A percentile compares a stretch with the other conserved stretches of the same genome.
phyloP scores from a whole-genome alignment of 1,140 invertebrate genomes.

The Trachymyrmex cornetzi region DNA sequence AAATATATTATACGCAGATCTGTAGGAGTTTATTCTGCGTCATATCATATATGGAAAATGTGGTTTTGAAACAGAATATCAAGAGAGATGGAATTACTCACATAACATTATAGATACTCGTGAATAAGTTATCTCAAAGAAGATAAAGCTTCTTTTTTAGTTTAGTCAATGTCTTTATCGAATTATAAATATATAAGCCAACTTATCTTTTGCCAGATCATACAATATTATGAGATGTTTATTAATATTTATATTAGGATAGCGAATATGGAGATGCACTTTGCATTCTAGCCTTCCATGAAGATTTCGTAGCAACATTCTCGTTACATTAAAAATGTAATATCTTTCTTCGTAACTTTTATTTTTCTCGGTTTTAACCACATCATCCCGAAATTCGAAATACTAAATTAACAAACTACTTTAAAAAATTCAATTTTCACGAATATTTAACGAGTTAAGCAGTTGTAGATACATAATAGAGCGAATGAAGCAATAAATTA shows the following conservation, averaged over 20 bases:
- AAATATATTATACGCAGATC: background rate
- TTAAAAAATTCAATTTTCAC: conserved; percentile 31
- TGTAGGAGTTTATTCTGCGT: conserved; percentile 14
- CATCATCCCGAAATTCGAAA: conserved; percentile 52
- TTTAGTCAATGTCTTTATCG: conserved; percentile 44
- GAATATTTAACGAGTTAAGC: background rate
- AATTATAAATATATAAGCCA: conserved; percentile 52
- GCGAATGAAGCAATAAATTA: background rate
- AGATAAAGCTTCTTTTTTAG: conserved; percentile 31
- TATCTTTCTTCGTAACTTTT: conserved; percentile 49
- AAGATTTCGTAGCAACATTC: conserved; percentile 57
- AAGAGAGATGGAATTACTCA: conserved; percentile 42
- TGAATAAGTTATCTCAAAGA: conserved; percentile 50
- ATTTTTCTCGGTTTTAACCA: conserved; percentile 54
- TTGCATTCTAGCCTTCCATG: conserved; percentile 36
- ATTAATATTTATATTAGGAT: conserved; percentile 49
- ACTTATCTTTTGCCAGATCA: conserved; percentile 40
- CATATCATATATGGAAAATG: conserved; percentile 33
- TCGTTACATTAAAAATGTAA: conserved; percentile 52
- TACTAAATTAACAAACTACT: conserved; percentile 43
- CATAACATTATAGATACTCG: conserved; percentile 51
- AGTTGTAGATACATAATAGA: background rate
- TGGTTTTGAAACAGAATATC: conserved; percentile 51
- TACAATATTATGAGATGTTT: conserved; percentile 30
- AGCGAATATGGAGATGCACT: conserved; percentile 46